These are phyloP conservation scores for Callipepla californica DNA, from an alignment of 2,113 vertebrate species.

Conservation along the genomic window DNA sequence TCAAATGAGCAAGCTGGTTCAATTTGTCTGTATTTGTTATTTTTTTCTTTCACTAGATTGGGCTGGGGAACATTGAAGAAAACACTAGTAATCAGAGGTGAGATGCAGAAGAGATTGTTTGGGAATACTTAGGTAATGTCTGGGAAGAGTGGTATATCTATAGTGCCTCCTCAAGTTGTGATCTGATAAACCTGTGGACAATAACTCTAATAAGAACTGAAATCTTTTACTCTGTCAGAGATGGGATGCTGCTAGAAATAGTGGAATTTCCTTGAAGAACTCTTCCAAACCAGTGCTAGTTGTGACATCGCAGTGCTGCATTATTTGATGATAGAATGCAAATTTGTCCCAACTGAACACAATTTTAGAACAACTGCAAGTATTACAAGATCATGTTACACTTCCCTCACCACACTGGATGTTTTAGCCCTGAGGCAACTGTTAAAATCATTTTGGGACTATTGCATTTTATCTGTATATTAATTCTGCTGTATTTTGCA, in stretches of 20 bases:
- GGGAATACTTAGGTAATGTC: background rate
- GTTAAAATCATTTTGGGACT: background rate
- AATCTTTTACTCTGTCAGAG: background rate
- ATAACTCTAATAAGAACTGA: background rate
- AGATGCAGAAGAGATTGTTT: background rate
- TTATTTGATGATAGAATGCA: background rate
- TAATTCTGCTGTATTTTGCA: background rate
- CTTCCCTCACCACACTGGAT: background rate
- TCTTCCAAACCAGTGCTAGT: background rate
- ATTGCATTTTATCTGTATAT: background rate
- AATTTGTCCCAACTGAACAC: background rate
- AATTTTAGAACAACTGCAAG: background rate
- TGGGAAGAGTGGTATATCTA: background rate
- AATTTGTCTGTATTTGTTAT: background rate
- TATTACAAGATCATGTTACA: background rate
- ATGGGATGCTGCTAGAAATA: background rate
- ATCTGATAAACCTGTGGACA: background rate
- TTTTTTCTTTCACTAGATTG: background rate
- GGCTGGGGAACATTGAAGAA: background rate
- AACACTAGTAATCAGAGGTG: background rate
- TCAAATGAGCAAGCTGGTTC: background rate
- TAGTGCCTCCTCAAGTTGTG: too few relatives aligned
- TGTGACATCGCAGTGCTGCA: background rate
- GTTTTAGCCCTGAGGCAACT: background rate
- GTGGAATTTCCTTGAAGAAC: background rate